These are phyloP conservation scores for Stichodactyla helianthus DNA, from an alignment of 64 coral and sea anemone genomes.

Conservation along the genomic window DNA sequence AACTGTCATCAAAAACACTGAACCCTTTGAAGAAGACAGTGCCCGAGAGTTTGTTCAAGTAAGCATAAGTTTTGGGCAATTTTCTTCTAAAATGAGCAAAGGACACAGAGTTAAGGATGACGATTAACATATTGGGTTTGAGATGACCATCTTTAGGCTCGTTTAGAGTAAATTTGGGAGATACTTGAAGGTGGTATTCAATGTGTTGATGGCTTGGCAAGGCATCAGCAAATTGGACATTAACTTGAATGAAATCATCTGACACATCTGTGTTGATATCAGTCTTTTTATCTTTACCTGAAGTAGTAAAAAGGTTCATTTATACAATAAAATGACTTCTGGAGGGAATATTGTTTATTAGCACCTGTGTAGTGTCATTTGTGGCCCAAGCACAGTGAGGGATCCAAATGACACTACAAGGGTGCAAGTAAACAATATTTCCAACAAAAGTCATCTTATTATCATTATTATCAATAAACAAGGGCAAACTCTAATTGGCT, in stretches of 20 bases:
- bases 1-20: conserved; percentile 59
- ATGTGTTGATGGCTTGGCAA: conserved; percentile 14
- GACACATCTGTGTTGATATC: conserved; percentile 35
- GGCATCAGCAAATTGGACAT: conserved; percentile 20
- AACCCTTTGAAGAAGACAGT: conserved; percentile 44
- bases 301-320: neutral
- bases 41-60: neutral
- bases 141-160: conserved; percentile 24
- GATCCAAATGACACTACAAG: too few relatives aligned
- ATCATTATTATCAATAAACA: too few relatives aligned
- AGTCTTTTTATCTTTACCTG: conserved; percentile 3
- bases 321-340: neutral
- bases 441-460: too few relatives aligned
- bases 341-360: too few relatives aligned
- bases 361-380: too few relatives aligned
- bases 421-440: too few relatives aligned
- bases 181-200: conserved; percentile 56
- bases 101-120: conserved; percentile 56
- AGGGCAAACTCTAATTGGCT: too few relatives aligned
- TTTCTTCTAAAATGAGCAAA: conserved; percentile 52
- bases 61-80: conserved; percentile 33
- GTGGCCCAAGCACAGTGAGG: too few relatives aligned
- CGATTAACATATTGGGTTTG: conserved; percentile 41
- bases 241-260: conserved; percentile 57
- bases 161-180: conserved; percentile 49